phyloP scores from a whole-genome alignment of 2,113 vertebrate genomes.

The Progne subis region DNA sequence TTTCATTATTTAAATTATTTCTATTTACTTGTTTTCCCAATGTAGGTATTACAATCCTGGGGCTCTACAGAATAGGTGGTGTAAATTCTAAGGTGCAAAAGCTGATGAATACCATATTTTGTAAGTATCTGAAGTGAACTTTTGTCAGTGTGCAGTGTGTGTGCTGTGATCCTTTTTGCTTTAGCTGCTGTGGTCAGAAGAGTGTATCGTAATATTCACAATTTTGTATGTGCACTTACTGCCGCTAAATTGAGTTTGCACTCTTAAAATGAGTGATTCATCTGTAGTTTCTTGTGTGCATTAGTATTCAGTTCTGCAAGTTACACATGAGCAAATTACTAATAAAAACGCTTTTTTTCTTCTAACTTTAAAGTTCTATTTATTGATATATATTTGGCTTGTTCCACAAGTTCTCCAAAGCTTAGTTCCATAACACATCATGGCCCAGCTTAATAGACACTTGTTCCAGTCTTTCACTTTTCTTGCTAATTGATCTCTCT shows the following conservation, averaged over 20 bases:
- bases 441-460: not conserved
- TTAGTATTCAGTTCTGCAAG: not conserved
- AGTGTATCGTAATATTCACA: not conserved
- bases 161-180: not conserved
- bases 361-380: not conserved
- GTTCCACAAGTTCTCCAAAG: not conserved
- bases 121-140: conserved; percentile 72
- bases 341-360: not conserved
- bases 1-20: not conserved
- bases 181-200: not conserved
- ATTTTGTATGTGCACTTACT: not conserved
- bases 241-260: not conserved
- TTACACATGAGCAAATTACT: not conserved
- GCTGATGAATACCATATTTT: conserved; percentile 92
- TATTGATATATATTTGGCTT: not conserved
- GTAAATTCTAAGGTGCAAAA: conserved; percentile 98
- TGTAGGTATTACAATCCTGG: conserved; percentile 90
- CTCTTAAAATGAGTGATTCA: not conserved
- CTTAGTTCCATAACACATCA: not conserved
- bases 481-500: not conserved
- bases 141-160: not conserved
- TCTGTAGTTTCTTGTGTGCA: not conserved
- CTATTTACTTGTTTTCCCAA: not conserved
- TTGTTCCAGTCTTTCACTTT: not conserved
- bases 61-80: conserved; percentile 94